These are phyloP conservation scores for Sinocyclocheilus grahami DNA, from an alignment of 2,113 vertebrate genomes.

Conservation along the genomic window DNA sequence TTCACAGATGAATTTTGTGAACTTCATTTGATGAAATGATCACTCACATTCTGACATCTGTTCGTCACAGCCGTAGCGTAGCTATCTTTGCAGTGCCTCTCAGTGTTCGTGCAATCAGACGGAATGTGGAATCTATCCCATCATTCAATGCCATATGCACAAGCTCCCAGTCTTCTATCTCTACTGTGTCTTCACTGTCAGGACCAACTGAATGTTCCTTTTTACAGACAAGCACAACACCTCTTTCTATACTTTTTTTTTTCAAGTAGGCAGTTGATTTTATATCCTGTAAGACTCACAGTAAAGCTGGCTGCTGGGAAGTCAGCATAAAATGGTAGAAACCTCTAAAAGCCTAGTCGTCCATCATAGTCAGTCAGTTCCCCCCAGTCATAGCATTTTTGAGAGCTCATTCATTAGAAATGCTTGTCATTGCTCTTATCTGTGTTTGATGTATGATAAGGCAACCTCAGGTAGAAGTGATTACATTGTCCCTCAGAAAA, in stretches of 20 bases:
- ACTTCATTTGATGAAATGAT: conserved; percentile 15
- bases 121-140: neutral
- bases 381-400: conserved; percentile 5
- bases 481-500: conserved; percentile 24
- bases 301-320: conserved; percentile 25
- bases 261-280: neutral
- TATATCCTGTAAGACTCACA: conserved; percentile 10
- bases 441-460: conserved; percentile 36
- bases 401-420: conserved; percentile 35
- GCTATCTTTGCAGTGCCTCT: neutral
- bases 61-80: neutral
- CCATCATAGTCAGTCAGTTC: conserved; percentile 23
- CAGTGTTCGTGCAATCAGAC: neutral
- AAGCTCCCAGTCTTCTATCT: neutral
- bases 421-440: conserved; percentile 40
- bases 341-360: conserved; percentile 13
- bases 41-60: conserved; percentile 2
- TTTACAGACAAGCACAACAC: neutral
- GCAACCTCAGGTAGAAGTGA: conserved; percentile 20
- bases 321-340: conserved; percentile 35
- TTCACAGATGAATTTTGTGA: conserved; percentile 13
- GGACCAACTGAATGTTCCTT: neutral
- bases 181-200: neutral
- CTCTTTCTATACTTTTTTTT: neutral
- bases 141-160: conserved; percentile 16